These are phyloP conservation scores for Olivierus martensii DNA, from an alignment of 1,140 invertebrate genomes.

Conservation along the genomic window DNA sequence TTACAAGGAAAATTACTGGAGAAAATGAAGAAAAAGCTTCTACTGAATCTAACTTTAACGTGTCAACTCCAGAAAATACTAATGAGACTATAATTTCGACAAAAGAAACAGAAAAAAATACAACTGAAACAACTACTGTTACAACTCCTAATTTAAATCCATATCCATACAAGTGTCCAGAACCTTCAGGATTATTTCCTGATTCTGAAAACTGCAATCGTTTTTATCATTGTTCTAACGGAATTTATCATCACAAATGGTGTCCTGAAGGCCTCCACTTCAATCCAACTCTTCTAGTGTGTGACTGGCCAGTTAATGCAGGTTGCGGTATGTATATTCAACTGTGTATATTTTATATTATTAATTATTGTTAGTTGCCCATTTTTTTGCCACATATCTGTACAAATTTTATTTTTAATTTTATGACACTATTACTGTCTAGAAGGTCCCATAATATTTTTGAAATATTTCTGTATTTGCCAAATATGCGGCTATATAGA, in stretches of 20 bases:
- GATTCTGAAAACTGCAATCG: slow-evolving; percentile 10
- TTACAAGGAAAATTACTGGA: not conserved
- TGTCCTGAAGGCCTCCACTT: slow-evolving; percentile 23
- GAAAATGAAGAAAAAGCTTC: not conserved
- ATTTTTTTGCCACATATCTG: too few species aligned
- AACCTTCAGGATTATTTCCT: slow-evolving; percentile 3
- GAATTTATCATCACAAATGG: slow-evolving; percentile 18
- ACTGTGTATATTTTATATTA: too few species aligned
- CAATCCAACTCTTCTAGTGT: slow-evolving; percentile 17
- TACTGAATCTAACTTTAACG: not conserved
- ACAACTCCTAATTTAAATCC: not conserved
- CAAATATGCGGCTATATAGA: too few species aligned
- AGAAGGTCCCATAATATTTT: too few species aligned
- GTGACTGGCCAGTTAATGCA: slow-evolving; percentile 22
- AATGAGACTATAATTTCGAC: not conserved
- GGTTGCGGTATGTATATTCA: slow-evolving; percentile 12
- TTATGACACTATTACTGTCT: too few species aligned
- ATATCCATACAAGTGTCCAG: not conserved
- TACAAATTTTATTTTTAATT: too few species aligned
- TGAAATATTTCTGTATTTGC: too few species aligned
- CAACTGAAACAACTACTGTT: not conserved
- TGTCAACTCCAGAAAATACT: not conserved
- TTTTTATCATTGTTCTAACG: slow-evolving; percentile 23
- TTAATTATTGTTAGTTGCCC: too few species aligned
- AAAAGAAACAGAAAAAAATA: not conserved